Evolutionary conservation across 2,113 vertebrate species (phyloP).

Genomic region (Macrotus californicus): DNA sequence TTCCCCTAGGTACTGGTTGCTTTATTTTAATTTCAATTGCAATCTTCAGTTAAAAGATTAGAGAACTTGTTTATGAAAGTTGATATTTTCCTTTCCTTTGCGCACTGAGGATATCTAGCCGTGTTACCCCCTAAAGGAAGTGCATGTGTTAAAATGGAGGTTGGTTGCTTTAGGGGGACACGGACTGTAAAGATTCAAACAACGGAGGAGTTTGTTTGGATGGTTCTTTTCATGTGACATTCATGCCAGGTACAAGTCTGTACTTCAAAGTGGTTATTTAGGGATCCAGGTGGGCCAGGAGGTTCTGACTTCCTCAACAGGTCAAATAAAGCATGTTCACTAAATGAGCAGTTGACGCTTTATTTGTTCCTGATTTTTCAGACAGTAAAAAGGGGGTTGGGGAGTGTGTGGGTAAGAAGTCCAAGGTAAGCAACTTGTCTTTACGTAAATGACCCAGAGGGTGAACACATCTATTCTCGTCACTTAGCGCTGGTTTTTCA

Average conservation of each 20-base stretch:
- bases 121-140: neutral
- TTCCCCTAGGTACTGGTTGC: neutral
- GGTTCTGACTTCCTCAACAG: neutral
- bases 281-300: neutral
- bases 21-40: constrained; percentile 46
- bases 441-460: neutral
- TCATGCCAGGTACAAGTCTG: neutral
- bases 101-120: neutral
- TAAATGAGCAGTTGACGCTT: neutral
- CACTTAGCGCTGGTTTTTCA: neutral
- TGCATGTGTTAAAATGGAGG: neutral
- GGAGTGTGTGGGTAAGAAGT: neutral
- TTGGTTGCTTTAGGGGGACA: neutral
- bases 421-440: neutral
- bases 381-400: too few species aligned
- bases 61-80: constrained; percentile 12
- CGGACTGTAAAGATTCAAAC: neutral
- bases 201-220: neutral
- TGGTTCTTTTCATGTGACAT: neutral
- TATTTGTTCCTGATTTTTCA: neutral
- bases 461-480: neutral
- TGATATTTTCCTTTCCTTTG: neutral
- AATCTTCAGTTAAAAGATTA: constrained; percentile 20
- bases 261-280: neutral
- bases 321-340: neutral